Percentiles rank a stretch among this genome's conserved stretches.
phyloP scores from a whole-genome alignment of 2,113 vertebrate species.

The Siniperca knerii region DNA sequence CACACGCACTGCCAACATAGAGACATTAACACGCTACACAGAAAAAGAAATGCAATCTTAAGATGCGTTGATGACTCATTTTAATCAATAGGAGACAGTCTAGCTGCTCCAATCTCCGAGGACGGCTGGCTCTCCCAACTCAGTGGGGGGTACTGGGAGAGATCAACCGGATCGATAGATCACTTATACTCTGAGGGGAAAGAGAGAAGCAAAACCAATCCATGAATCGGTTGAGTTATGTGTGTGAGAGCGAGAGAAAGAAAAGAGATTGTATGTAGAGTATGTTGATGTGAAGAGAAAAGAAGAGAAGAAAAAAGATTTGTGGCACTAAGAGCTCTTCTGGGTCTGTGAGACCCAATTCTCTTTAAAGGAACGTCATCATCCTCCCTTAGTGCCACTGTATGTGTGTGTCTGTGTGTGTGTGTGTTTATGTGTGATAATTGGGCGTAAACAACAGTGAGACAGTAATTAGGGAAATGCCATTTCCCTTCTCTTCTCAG shows the following conservation, averaged over 20 bases:
- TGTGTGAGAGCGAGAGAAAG: neutral
- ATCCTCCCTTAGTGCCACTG: conserved; percentile 13
- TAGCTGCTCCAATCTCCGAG: conserved; percentile 32
- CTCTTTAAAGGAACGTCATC: conserved; percentile 37
- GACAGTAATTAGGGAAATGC: conserved; percentile 77
- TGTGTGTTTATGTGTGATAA: conserved; percentile 48
- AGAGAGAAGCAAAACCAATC: conserved; percentile 43
- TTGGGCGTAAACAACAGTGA: conserved; percentile 61
- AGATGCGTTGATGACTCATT: conserved; percentile 60
- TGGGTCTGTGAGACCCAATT: conserved; percentile 28
- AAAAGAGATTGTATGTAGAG: neutral
- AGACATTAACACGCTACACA: conserved; percentile 4
- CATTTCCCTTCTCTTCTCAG: conserved; percentile 67
- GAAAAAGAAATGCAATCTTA: conserved; percentile 55
- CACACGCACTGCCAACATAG: conserved; percentile 6
- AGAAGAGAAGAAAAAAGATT: conserved; percentile 13
- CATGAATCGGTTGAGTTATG: conserved; percentile 24
- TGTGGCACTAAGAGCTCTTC: conserved; percentile 31
- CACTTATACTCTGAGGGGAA: conserved; percentile 27
- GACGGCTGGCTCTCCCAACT: conserved; percentile 25
- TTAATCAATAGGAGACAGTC: conserved; percentile 55
- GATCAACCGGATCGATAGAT: conserved; percentile 61
- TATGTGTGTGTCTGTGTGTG: conserved; percentile 10
- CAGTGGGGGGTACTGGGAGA: conserved; percentile 44
- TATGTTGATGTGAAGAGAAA: neutral